Percentiles rank a stretch among this genome's conserved stretches.
These are phyloP conservation scores for Botia almorhae DNA, from an alignment of 2,797 vertebrate genomes.

Conservation along the genomic window DNA sequence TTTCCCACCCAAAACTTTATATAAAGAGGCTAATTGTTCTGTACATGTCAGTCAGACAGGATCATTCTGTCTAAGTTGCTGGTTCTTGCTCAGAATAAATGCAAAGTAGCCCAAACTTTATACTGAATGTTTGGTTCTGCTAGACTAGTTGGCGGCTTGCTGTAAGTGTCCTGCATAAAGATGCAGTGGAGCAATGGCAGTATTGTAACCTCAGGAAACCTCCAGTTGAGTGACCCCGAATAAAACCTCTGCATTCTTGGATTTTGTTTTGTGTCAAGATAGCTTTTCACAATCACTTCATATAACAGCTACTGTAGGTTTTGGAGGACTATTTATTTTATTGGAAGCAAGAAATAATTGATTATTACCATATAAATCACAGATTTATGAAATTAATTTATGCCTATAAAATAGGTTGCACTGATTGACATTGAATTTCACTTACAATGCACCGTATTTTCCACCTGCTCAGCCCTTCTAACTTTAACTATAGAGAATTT, in stretches of 20 bases:
- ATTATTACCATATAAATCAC: too few species aligned
- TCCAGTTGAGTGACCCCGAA: neutral
- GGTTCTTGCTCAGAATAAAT: neutral
- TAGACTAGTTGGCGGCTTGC: neutral
- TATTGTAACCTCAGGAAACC: neutral
- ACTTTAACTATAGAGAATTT: too few species aligned
- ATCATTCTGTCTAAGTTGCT: neutral
- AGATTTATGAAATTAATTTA: too few species aligned
- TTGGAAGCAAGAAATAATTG: too few species aligned
- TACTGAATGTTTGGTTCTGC: neutral
- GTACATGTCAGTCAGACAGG: neutral
- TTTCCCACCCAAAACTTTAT: too few species aligned
- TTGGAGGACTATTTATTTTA: too few species aligned
- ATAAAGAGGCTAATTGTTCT: neutral
- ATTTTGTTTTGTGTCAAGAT: neutral
- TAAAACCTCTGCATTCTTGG: too few species aligned
- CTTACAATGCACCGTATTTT: too few species aligned
- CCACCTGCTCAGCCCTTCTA: too few species aligned
- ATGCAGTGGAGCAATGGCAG: neutral
- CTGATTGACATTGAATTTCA: too few species aligned
- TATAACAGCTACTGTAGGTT: neutral
- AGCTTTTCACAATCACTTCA: neutral
- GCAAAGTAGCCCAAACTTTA: neutral
- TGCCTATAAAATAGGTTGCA: too few species aligned
- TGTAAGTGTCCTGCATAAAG: neutral